Evolutionary conservation across 2,113 vertebrate genomes (phyloP).

Genomic region (Rattus norvegicus): DNA sequence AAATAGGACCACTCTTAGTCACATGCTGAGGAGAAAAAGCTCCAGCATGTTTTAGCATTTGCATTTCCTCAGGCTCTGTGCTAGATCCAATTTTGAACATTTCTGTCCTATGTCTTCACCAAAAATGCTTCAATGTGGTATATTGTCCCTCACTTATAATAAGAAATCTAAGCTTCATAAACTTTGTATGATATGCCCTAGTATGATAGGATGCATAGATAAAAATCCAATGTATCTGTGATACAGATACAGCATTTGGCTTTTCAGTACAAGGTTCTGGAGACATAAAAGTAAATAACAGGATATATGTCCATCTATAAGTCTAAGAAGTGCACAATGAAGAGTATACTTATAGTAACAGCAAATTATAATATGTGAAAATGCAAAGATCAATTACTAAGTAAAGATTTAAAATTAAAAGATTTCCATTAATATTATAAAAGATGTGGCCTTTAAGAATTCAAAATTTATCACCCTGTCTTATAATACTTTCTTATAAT

Average conservation of each 20-base stretch:
- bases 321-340: neutral
- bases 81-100: neutral
- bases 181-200: neutral
- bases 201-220: neutral
- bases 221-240: neutral
- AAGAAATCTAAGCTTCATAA: constrained; percentile 6
- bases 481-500: no score
- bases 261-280: constrained; percentile 1
- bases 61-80: neutral
- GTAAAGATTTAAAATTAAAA: neutral
- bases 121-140: constrained; percentile 25
- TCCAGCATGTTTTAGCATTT: constrained; percentile 18
- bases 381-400: neutral
- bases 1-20: constrained; percentile 4
- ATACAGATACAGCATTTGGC: neutral
- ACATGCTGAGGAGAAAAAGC: neutral
- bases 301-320: neutral
- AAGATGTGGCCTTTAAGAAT: constrained; percentile 15
- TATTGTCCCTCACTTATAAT: constrained; percentile 23
- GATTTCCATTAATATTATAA: constrained; percentile 6
- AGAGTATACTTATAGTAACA: neutral
- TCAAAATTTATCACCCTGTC: neutral
- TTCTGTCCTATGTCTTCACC: neutral
- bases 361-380: constrained; percentile 8
- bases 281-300: constrained; percentile 34